These are phyloP conservation scores for Drosophila albomicans DNA, from an alignment of 1,140 invertebrate species.

Conservation along the genomic window DNA sequence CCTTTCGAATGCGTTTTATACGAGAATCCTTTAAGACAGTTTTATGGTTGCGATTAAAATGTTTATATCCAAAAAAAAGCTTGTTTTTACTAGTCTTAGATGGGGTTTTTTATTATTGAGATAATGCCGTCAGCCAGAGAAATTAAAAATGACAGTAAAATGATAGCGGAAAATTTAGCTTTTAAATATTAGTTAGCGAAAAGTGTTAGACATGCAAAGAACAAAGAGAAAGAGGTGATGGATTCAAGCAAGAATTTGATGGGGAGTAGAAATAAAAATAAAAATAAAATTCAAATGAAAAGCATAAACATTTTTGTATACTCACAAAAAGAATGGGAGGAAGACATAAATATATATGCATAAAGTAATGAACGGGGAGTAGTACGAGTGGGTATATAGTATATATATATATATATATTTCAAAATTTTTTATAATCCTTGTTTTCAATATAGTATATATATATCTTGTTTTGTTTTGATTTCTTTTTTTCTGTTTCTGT, in stretches of 20 bases:
- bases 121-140: constrained; percentile 14
- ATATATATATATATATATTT: constrained; percentile 45
- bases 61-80: constrained; percentile 25
- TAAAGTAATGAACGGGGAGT: constrained; percentile 75
- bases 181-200: constrained; percentile 14
- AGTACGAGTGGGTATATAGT: constrained; percentile 64
- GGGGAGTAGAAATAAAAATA: neutral
- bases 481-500: neutral
- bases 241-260: constrained; percentile 3
- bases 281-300: constrained; percentile 50
- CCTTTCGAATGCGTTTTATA: constrained; percentile 14
- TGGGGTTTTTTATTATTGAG: neutral
- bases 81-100: constrained; percentile 11
- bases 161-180: constrained; percentile 1
- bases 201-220: constrained; percentile 10
- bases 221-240: too few relatives aligned
- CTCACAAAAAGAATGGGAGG: constrained; percentile 80
- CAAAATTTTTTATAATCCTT: constrained; percentile 7
- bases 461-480: constrained; percentile 33
- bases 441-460: constrained; percentile 30
- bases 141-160: neutral
- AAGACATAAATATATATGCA: constrained; percentile 78
- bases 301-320: constrained; percentile 75
- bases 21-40: constrained; percentile 53
- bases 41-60: constrained; percentile 35